These are phyloP conservation scores for Neomicropteryx cornuta DNA, from an alignment of 1,140 invertebrate species.

Conservation along the genomic window DNA sequence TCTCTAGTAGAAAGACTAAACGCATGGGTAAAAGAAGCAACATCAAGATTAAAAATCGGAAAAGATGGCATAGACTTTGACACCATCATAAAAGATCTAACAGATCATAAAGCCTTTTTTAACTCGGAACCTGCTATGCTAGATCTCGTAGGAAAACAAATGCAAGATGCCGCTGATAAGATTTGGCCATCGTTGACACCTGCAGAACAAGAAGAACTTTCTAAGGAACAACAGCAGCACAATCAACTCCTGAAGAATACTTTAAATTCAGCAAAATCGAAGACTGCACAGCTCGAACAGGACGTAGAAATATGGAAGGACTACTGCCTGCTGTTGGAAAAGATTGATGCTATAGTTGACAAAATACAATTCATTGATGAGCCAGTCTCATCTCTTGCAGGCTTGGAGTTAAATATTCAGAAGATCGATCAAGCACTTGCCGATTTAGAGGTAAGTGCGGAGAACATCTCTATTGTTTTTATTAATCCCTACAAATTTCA, in stretches of 20 bases:
- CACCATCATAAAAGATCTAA: slow-evolving; percentile 67
- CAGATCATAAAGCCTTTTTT: slow-evolving; percentile 80
- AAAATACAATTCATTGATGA: slow-evolving; percentile 65
- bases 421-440: slow-evolving; percentile 66
- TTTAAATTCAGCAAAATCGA: slow-evolving; percentile 66
- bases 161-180: slow-evolving; percentile 73
- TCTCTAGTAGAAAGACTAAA: slow-evolving; percentile 64
- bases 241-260: slow-evolving; percentile 72
- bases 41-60: slow-evolving; percentile 60
- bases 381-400: slow-evolving; percentile 61
- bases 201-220: slow-evolving; percentile 70
- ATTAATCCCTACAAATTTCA: slow-evolving; percentile 1
- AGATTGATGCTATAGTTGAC: slow-evolving; percentile 59
- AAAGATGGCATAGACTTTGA: slow-evolving; percentile 82
- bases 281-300: slow-evolving; percentile 62
- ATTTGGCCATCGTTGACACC: slow-evolving; percentile 74
- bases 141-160: slow-evolving; percentile 67
- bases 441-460: slow-evolving; percentile 65
- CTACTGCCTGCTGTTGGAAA: slow-evolving; percentile 63
- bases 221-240: slow-evolving; percentile 64
- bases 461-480: slow-evolving; percentile 9
- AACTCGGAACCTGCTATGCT: slow-evolving; percentile 64
- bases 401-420: slow-evolving; percentile 67
- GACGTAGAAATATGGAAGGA: slow-evolving; percentile 70
- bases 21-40: slow-evolving; percentile 77